These are phyloP conservation scores for Cairina moschata DNA, from an alignment of 2,113 vertebrate species.

Conservation along the genomic window DNA sequence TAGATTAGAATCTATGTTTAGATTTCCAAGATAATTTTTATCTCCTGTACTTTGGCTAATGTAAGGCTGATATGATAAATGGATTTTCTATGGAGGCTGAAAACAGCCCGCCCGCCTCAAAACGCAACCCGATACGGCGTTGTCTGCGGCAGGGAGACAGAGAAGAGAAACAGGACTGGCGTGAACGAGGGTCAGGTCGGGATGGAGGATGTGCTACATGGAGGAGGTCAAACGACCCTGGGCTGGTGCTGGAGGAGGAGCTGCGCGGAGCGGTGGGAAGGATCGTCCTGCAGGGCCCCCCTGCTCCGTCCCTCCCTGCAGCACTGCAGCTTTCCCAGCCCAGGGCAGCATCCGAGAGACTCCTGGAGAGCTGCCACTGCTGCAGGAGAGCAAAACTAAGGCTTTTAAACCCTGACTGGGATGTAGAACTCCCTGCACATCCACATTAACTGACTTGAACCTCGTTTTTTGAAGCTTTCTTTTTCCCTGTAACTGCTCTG, in stretches of 20 bases:
- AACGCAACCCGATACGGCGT: not conserved
- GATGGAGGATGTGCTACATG: not conserved
- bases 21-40: conserved; percentile 62
- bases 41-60: conserved; percentile 43
- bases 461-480: not conserved
- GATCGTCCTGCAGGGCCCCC: accelerated
- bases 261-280: not conserved
- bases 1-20: conserved; percentile 66
- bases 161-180: conserved; percentile 26
- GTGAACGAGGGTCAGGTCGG: accelerated
- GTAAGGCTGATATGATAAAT: conserved; percentile 45
- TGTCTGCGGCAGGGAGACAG: not conserved
- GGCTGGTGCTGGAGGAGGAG: not conserved
- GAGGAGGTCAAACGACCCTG: not conserved
- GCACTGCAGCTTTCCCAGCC: not conserved
- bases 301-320: accelerated
- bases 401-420: not conserved
- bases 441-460: not conserved
- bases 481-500: not conserved
- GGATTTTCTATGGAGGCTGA: not conserved
- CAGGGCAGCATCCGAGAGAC: accelerated
- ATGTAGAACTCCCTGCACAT: not conserved
- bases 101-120: not conserved
- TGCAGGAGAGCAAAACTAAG: not conserved
- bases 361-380: not conserved